Base-by-base conservation (phyloP, 2,113 vertebrate species). In the Cololabis saira region DNA sequence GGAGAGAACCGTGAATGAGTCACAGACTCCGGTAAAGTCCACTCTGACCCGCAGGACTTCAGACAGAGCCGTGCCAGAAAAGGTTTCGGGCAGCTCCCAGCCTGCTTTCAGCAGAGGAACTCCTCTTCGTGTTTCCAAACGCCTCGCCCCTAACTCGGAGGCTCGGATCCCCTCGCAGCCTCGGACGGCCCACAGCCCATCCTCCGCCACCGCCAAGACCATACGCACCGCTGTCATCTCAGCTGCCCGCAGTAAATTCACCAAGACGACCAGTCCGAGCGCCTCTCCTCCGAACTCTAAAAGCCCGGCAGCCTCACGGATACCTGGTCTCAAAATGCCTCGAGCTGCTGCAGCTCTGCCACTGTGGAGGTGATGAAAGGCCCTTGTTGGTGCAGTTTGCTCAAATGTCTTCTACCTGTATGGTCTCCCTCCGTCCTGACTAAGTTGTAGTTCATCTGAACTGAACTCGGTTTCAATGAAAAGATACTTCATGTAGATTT, bases 141-240 rank as follows among this genome's bases (percentile, higher is more conserved):
- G 93, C 15, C 50, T 93, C 0, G 89, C 92, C 6, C 87, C 93
- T 0, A 90, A 88, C 67, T 74, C 85, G 0, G 92, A 93, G 61
- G 76, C 78, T 50, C 85, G 76, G 54, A 61, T 61, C 15, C 37
- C 78, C 2, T 61, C 82, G 22, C 84, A 82, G 49, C 41, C 81
- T 60, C 77, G 61, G 14, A 70, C 80, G 0, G 24, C 81, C 22
- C 80, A 81, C 66, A 90, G 84, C 53, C 89, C 90, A 0, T 86
- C 90, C 17, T 81, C 90, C 0, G 73, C 88, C 18, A 91, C 86
- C 0, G 87, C 92, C 12, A 94, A 94, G 84, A 92, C 87, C 5
- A 87, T 93, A 73, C 90, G 93, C 59, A 92, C 92, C 0, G 71
- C 92, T n/a, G 91, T 92, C 47, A 91, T 92, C 68, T 82, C 89